Conservation (phyloP, 1,140 invertebrate genomes). For the Phymastichus coffea region DNA sequence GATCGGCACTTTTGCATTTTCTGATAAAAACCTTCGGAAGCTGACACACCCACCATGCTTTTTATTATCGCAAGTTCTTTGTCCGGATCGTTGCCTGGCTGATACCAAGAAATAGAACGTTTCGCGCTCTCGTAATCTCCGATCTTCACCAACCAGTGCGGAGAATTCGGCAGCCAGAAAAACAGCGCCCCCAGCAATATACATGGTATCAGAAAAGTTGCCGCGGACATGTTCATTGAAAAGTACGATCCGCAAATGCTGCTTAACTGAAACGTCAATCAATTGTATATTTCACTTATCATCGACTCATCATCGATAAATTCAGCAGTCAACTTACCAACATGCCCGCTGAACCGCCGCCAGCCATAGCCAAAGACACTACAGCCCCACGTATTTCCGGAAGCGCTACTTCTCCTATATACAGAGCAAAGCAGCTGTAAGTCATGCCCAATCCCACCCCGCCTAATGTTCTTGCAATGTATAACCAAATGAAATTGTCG, state of each 20-base stretch:
- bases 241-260: constrained; percentile 2
- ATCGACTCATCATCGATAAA: too few relatives aligned
- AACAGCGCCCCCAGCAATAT: neutral
- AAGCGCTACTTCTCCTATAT: neutral
- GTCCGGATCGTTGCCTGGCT: constrained; percentile 1
- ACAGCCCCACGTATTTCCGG: neutral
- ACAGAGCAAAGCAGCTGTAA: constrained; percentile 58
- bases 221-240: neutral
- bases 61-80: constrained; percentile 8
- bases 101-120: constrained; percentile 42
- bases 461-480: constrained; percentile 42
- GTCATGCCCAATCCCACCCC: constrained; percentile 68
- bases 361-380: neutral
- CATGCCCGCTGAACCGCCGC: neutral
- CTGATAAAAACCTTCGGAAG: neutral
- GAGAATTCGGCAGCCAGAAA: constrained; percentile 71
- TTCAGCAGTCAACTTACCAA: too few relatives aligned
- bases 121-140: constrained; percentile 61
- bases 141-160: constrained; percentile 64
- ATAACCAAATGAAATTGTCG: constrained; percentile 56
- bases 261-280: neutral
- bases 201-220: constrained; percentile 38
- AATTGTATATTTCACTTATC: neutral
- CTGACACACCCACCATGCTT: constrained; percentile 1
- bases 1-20: constrained; percentile 7